Percentiles rank a stretch among this genome's conserved stretches.
These are phyloP conservation scores for Acridotheres tristis DNA, from an alignment of 2,797 vertebrate genomes.

Conservation along the genomic window DNA sequence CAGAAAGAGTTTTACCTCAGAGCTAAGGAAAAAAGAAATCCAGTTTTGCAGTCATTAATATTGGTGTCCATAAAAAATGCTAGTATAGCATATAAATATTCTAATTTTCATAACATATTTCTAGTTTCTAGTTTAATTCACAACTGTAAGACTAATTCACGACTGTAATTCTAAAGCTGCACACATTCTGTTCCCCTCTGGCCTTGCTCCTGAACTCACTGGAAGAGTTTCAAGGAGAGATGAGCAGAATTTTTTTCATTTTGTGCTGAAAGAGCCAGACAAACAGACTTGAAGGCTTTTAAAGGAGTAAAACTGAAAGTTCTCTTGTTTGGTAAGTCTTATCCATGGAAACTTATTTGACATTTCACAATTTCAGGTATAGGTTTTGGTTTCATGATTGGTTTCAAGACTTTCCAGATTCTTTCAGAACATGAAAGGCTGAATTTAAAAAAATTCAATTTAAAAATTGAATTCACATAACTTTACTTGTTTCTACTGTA, in stretches of 20 bases:
- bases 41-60: neutral
- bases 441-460: neutral
- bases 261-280: neutral
- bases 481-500: neutral
- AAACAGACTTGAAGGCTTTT: neutral
- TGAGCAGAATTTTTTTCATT: neutral
- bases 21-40: neutral
- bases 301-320: neutral
- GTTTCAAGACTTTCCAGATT: neutral
- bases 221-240: neutral
- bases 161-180: neutral
- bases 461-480: neutral
- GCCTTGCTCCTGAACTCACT: neutral
- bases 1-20: neutral
- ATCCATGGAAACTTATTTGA: neutral
- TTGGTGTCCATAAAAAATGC: neutral
- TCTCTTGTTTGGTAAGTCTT: neutral
- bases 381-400: neutral
- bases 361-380: neutral
- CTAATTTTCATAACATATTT: neutral
- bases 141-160: neutral
- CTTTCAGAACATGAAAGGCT: neutral
- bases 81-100: neutral
- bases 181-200: neutral
- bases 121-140: neutral